phyloP scores from a whole-genome alignment of 2,797 vertebrate species.

The Paguma larvata region DNA sequence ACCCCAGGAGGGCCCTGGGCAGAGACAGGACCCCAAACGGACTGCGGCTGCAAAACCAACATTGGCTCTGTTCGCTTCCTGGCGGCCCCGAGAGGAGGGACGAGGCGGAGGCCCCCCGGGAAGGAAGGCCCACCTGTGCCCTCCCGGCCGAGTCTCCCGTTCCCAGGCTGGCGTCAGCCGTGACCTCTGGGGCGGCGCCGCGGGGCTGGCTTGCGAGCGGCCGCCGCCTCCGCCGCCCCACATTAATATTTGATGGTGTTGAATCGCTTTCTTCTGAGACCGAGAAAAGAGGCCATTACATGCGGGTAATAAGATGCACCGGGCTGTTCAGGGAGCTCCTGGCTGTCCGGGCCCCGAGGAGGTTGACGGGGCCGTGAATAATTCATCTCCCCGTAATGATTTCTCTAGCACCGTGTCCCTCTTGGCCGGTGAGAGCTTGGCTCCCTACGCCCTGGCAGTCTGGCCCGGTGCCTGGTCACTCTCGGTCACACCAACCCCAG shows the following conservation, averaged over 20 bases:
- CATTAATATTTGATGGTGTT: slow-evolving; percentile 75
- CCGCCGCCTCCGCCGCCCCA: background rate
- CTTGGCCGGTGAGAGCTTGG: background rate
- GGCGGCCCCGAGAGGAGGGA: accelerated
- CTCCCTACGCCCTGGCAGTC: background rate
- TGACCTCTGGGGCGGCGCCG: background rate
- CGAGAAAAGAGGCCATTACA: slow-evolving; percentile 62
- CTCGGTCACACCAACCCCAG: background rate
- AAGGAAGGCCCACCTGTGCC: background rate
- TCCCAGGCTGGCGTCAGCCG: background rate
- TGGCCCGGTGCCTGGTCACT: background rate
- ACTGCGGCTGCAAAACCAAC: accelerated
- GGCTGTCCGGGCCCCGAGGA: slow-evolving; percentile 47
- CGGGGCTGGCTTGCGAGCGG: background rate
- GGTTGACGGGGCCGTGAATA: slow-evolving; percentile 60
- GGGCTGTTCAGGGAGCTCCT: background rate
- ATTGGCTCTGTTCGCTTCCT: accelerated
- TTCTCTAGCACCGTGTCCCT: background rate
- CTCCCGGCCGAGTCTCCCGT: accelerated
- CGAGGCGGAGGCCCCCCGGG: background rate
- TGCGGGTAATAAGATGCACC: slow-evolving; percentile 42
- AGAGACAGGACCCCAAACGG: background rate
- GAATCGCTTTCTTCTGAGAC: slow-evolving; percentile 53
- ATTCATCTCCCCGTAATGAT: slow-evolving; percentile 67
- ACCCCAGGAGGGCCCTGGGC: background rate